These are phyloP conservation scores for Ophiothrix spiculata DNA, from an alignment of 35 echinoderm and acorn worm species.

Conservation along the genomic window DNA sequence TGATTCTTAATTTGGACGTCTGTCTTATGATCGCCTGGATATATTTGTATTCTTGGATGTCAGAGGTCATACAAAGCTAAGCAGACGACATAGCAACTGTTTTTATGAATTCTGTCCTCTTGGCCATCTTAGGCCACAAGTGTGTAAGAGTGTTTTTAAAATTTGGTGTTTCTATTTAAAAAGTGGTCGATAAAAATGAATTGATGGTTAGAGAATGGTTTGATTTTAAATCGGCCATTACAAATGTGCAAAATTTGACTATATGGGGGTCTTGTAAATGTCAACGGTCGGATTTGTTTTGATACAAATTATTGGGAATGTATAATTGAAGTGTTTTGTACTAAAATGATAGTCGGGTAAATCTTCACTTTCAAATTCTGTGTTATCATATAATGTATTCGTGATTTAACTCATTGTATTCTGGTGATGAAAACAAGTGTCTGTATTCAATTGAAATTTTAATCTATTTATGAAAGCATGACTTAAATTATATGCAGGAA, in stretches of 20 bases:
- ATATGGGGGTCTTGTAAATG: constrained; percentile 15
- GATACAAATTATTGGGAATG: constrained; percentile 2
- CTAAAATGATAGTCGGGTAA: neutral
- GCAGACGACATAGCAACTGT: neutral
- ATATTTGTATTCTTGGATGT: neutral
- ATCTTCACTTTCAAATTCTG: constrained; percentile 10
- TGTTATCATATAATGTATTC: no score
- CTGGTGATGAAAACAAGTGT: no score
- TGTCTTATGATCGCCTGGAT: no score
- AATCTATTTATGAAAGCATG: no score
- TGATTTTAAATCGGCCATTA: no score
- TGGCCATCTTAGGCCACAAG: neutral
- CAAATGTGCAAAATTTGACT: no score
- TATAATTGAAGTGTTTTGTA: neutral
- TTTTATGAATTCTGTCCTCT: neutral
- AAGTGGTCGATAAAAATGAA: neutral
- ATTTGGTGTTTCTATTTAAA: neutral
- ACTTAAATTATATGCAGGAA: no score
- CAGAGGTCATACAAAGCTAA: neutral
- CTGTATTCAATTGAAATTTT: no score
- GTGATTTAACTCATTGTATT: no score
- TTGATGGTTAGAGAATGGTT: neutral
- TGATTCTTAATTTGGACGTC: no score
- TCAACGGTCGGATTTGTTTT: constrained; percentile 5
- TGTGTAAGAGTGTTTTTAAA: neutral